Base-by-base conservation (phyloP, 2,888 invertebrate species). In the Carterocephalus palaemon region DNA sequence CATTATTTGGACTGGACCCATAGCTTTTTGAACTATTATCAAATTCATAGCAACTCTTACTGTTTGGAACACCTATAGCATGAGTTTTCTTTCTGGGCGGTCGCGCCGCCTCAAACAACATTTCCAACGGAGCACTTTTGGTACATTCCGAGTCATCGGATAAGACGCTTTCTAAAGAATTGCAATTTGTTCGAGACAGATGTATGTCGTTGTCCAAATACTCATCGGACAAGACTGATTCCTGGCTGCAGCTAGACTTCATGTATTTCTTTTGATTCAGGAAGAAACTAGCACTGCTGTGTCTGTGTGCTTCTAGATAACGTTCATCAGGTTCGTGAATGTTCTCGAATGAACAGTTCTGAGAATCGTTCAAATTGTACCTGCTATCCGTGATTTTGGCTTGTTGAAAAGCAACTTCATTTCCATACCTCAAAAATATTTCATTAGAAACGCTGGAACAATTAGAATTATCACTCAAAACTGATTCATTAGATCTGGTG, bases 221-320 rank as follows among this genome's bases (percentile, higher is more conserved):
- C 53, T 93, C 93, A 52, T 93, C 93, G 0, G 93, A 93, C 3
- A 95, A 64, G 20, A 95, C 88, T 12, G 94, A 94, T 58, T 95
- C 95, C 62, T 94, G 93, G 49, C 94, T 94, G 49, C 89, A 88
- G 52, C 90, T 90, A 2, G 82, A 82, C 48, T 90, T 90, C 76
- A 89, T 87, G 50, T 88, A 88, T 47, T 88, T 89, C 53, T 90
- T 89, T 43, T 90, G 92, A 43, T 93, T 93, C 13, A 95, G 69
- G 58, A 94, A 95, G 78, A 95, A 95, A 59, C 94, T 94, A 3
- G 94, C 94, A 59, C 93, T 92, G 26, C 92, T 94, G 36, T 90
- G 90, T 19, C 90, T 77, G 34, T 90, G 89, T 1, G 88, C 88
- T 42, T 90, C 90, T 28, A 90, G 67, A 60, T 84, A 85, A 4